Conservation (phyloP, 2,113 vertebrate genomes). For the Tyrannus savana region DNA sequence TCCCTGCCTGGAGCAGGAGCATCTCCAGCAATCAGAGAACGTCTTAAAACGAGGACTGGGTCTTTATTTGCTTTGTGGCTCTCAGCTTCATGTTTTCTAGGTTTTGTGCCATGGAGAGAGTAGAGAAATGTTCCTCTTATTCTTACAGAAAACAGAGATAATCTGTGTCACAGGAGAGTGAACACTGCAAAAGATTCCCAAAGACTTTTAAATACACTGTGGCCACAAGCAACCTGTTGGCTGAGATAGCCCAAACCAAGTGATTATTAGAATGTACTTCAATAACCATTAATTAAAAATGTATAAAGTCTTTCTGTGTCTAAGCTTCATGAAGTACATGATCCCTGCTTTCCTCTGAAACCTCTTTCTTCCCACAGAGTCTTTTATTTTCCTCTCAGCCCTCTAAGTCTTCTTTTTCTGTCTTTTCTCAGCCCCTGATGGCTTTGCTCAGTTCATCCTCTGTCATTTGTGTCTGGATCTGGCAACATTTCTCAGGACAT, state of each 20-base stretch:
- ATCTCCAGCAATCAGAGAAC: not conserved
- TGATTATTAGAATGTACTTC: not conserved
- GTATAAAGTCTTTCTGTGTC: not conserved
- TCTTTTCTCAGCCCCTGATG: slow-evolving; percentile 6
- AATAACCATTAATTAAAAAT: not conserved
- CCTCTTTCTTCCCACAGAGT: not conserved
- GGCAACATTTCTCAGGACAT: slow-evolving; percentile 10
- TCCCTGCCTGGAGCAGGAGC: not conserved
- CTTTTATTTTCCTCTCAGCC: slow-evolving; percentile 14
- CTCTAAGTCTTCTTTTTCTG: not conserved
- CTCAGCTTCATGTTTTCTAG: not conserved
- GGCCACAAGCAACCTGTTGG: not conserved
- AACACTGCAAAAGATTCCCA: not conserved
- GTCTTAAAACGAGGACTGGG: not conserved
- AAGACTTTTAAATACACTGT: not conserved
- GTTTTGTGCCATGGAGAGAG: not conserved
- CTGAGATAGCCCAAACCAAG: not conserved
- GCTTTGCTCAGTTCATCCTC: slow-evolving; percentile 31
- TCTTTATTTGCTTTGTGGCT: not conserved
- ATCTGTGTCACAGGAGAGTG: not conserved
- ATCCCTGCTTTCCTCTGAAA: not conserved
- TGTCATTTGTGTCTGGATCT: slow-evolving; percentile 42
- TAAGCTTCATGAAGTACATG: not conserved
- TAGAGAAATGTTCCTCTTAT: not conserved
- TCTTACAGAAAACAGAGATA: not conserved